Evolutionary conservation across 37 sponge, comb jelly and placozoan genomes (phyloP), one percentile per base, ranked within the genome.

Genomic region (Halisarca cf. caerulea): DNA sequence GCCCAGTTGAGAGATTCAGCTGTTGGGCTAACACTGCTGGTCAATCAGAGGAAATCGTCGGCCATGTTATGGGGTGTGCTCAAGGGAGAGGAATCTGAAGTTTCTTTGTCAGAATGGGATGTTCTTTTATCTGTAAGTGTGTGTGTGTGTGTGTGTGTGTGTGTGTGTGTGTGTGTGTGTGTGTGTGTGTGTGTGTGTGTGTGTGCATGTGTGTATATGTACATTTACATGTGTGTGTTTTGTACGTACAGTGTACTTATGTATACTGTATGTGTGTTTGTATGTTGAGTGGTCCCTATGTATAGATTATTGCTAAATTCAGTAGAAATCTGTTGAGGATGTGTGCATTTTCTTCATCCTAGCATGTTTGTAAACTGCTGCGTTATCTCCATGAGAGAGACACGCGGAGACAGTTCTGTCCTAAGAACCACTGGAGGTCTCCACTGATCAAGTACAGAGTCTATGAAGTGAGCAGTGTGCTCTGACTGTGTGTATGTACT

Each of bases 371-470:
- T 33, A 64, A 77, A 23, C 44, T 91, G 1, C 66, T 91, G 45
- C 83, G 88, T 66, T 51, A 42, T n/a, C 85, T 91, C 24, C 83
- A 91, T 55, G 84, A 84, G 59, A 79, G 91, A 53, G 89, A 91
- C 77, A 66, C 88, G 5, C 80, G 91, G 8, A 78, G 82, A 15
- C 66, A 81, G 0, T 91, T 91, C 80, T 87, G 88, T 36, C 79
- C 85, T 7, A 66, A 54, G 4, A 64, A 79, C 20, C 91, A 91
- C 62, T 91, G 91, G 91, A 60, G 47, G 45, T 70, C 83, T 0
- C 61, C 66, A 0, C 57, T 43, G 20, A 40, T 74, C n/a, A 74
- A 74, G 24, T 74, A 44, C 42, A 40, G 41, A 23, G 36, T 74
- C 45, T n/a, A n/a, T 1, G 36, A 5, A 40, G 77, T 74, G 45